Evolutionary conservation across 2,113 vertebrate species (phyloP).

Genomic region (Rhodinocichla rosea): DNA sequence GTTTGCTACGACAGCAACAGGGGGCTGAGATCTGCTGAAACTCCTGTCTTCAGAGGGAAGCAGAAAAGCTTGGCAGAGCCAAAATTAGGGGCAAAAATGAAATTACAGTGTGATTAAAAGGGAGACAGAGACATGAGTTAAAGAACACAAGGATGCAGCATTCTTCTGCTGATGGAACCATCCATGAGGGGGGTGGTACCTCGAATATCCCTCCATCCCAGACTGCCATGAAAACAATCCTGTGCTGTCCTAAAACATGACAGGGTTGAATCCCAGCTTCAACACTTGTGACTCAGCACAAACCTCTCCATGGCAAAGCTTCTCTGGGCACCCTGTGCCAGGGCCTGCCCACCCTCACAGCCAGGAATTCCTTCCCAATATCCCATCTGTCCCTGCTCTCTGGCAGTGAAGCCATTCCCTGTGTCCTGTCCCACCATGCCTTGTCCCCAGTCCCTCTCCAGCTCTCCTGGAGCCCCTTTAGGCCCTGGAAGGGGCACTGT

Average conservation of each 20-base stretch:
- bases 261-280: rapidly evolving
- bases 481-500: rapidly evolving
- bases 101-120: not conserved
- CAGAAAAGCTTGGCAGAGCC: not conserved
- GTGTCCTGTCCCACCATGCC: not conserved
- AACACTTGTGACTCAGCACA: not conserved
- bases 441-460: not conserved
- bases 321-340: not conserved
- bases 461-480: not conserved
- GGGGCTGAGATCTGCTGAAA: not conserved
- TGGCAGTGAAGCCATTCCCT: not conserved
- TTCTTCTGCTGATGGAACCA: not conserved
- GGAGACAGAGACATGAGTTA: not conserved
- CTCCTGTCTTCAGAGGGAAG: not conserved
- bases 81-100: not conserved
- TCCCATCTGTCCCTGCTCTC: rapidly evolving
- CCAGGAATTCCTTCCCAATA: not conserved
- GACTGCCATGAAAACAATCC: not conserved
- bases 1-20: not conserved
- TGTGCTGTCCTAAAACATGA: not conserved
- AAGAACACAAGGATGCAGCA: not conserved
- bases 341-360: rapidly evolving
- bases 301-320: not conserved
- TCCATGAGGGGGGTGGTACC: not conserved
- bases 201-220: not conserved